phyloP scores from a whole-genome alignment of 1,140 invertebrate species.

The Calycopis cecrops region DNA sequence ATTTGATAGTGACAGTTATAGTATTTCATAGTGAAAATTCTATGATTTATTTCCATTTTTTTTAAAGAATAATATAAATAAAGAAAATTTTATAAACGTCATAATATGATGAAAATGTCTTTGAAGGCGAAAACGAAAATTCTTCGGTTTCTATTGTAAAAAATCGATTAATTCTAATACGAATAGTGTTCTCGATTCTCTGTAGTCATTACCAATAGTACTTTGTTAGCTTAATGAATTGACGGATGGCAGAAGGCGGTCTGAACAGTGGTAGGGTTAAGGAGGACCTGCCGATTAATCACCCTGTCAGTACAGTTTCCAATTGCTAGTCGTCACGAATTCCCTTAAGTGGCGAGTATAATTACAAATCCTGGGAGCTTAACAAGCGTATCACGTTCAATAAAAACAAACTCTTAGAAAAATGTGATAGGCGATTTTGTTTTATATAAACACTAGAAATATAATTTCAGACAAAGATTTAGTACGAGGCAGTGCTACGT shows the following conservation, averaged over 20 bases:
- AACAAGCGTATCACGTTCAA: background rate
- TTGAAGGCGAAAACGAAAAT: too few species aligned
- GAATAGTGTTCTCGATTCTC: slow-evolving; percentile 34
- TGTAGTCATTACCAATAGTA: slow-evolving; percentile 61
- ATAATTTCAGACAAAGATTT: too few species aligned
- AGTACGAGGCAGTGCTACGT: too few species aligned
- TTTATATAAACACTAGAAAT: too few species aligned
- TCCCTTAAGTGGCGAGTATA: slow-evolving; percentile 41
- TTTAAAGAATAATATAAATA: too few species aligned
- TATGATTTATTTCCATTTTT: too few species aligned
- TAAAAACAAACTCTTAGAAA: background rate
- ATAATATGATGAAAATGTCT: too few species aligned
- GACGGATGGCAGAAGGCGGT: slow-evolving; percentile 64
- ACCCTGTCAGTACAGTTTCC: slow-evolving; percentile 66
- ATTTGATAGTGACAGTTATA: too few species aligned
- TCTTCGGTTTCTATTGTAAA: background rate
- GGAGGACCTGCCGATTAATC: slow-evolving; percentile 66
- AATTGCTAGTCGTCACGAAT: slow-evolving; percentile 67
- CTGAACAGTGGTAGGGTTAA: slow-evolving; percentile 67
- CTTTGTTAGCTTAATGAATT: slow-evolving; percentile 72
- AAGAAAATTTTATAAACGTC: too few species aligned
- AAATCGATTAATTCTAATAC: background rate
- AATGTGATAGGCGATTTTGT: background rate
- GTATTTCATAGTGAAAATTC: too few species aligned
- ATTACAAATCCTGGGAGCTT: slow-evolving; percentile 36